These are phyloP conservation scores for Amblyopsis hoosieri DNA, from an alignment of 2,797 vertebrate species.

Conservation along the genomic window DNA sequence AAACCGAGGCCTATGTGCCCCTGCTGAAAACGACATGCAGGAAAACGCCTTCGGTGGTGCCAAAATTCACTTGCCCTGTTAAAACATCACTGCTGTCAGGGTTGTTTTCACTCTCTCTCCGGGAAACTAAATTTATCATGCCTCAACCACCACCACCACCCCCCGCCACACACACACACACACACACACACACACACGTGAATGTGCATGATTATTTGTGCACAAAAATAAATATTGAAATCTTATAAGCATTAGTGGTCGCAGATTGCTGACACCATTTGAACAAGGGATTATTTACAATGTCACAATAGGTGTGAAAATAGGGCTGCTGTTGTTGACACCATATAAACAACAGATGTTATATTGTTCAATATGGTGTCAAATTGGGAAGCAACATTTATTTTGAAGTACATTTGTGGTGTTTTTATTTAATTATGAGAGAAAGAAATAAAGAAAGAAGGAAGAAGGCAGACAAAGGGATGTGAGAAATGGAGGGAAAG, in stretches of 20 bases:
- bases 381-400: no score
- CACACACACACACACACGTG: background rate
- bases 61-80: constrained; percentile 68
- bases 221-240: constrained; percentile 64
- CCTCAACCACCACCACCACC: constrained; percentile 33
- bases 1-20: constrained; percentile 62
- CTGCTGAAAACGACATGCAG: constrained; percentile 63
- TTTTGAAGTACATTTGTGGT: no score
- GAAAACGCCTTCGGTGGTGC: constrained; percentile 63
- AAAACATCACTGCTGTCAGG: constrained; percentile 65
- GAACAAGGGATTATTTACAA: constrained; percentile 32
- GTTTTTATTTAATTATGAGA: no score
- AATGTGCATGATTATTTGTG: constrained; percentile 59
- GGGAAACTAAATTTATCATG: constrained; percentile 71
- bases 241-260: constrained; percentile 59
- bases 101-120: constrained; percentile 67
- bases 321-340: constrained; percentile 36
- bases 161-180: constrained; percentile 3
- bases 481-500: background rate
- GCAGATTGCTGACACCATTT: constrained; percentile 53
- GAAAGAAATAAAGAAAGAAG: no score
- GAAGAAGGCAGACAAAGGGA: no score
- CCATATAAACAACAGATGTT: background rate
- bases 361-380: no score
- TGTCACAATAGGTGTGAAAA: constrained; percentile 20